Percentiles rank a stretch among this genome's conserved stretches.
Evolutionary conservation across 1,140 invertebrate genomes (phyloP).

Genomic region (Trichoplusia ni): DNA sequence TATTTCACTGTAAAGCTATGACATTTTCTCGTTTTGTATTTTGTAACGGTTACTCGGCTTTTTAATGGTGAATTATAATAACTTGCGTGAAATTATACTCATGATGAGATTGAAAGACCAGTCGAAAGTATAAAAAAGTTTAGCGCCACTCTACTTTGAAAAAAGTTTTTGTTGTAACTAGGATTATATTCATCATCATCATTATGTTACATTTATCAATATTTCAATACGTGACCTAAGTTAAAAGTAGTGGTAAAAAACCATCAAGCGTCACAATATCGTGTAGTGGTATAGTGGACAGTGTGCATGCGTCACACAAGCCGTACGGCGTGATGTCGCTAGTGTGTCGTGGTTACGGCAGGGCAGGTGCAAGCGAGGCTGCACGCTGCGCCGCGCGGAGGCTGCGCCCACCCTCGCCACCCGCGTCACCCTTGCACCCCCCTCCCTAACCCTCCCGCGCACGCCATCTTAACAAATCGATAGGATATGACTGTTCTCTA

Average conservation of each 20-base stretch:
- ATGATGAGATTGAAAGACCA: too few relatives aligned
- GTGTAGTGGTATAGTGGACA: constrained; percentile 1
- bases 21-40: constrained; percentile 22
- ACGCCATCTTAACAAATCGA: constrained; percentile 84
- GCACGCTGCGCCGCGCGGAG: constrained; percentile 67
- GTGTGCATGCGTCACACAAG: constrained; percentile 19
- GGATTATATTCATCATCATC: too few relatives aligned
- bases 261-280: neutral
- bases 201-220: too few relatives aligned
- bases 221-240: too few relatives aligned
- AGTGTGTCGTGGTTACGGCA: constrained; percentile 65
- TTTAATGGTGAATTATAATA: too few relatives aligned
- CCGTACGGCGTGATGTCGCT: constrained; percentile 56
- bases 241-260: neutral
- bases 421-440: constrained; percentile 52
- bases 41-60: too few relatives aligned
- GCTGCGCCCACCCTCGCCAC: constrained; percentile 57
- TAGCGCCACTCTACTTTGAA: too few relatives aligned
- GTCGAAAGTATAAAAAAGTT: too few relatives aligned
- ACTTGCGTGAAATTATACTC: too few relatives aligned
- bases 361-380: constrained; percentile 70
- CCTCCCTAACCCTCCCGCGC: constrained; percentile 67
- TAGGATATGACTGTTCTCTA: constrained; percentile 83
- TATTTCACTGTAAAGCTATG: too few relatives aligned
- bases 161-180: too few relatives aligned